Evolutionary conservation across 1,140 invertebrate species (phyloP), one percentile per base, ranked within the genome.

Genomic region (Solenopsis fugax): DNA sequence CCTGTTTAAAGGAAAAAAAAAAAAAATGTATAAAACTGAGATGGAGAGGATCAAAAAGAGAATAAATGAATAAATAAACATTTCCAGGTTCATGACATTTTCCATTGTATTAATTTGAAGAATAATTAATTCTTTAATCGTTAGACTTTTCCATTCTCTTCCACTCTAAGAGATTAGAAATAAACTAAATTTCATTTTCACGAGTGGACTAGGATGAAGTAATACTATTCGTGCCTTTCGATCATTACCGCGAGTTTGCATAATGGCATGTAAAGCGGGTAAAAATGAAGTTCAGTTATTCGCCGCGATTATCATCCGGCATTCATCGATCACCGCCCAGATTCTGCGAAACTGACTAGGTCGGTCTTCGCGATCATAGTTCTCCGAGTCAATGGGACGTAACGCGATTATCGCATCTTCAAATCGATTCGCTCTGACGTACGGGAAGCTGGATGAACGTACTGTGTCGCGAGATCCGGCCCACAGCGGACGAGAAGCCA

Each of bases 401-500:
- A 48, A 81, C 21, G 64, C 21, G 24, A n/a, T 34, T 48, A 69
- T 69, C n/a, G 65, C 13, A 9, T 48, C 65, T 60, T 37, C 24
- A 6, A 12, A 48, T 52, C 34, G 48, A 18, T 41, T 48, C 0
- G 24, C 34, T n/a, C 50, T 21, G 18, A n/a, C n/a, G 52, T 13
- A 56, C 52, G 54, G 24, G 62, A 45, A 48, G 54, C 29, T 73
- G 54, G 80, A 60, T 37, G 54, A 75, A 69, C 45, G 41, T 29
- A 75, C 54, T 84, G 54, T 84, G 80, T 41, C 80, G 80, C 54
- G 41, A 84, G 69, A 84, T 84, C 80, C 80, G 80, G 80, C 37
- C 67, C n/a, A n/a, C n/a, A n/a, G n/a, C n/a, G n/a, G 34, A 50
- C 18, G 41, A 16, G 37, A 21, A 21, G 24, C 21, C 24, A 18